Base-by-base conservation (phyloP, 2,888 invertebrate genomes). In the Drosophila hamatofila region DNA sequence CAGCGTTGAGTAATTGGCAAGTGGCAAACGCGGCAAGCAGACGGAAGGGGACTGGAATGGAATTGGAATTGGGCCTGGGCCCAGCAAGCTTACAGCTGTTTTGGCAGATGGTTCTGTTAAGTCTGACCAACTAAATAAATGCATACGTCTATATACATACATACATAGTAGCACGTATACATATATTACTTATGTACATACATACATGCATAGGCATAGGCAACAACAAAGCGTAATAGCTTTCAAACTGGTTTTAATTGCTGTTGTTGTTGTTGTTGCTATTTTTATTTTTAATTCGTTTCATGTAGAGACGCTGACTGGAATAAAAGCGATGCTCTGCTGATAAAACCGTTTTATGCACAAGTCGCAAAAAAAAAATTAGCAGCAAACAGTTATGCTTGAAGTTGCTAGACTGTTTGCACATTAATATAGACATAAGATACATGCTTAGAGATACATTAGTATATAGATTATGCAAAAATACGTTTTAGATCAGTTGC, bases 1-100 rank as follows among this genome's bases (percentile, higher is more conserved):
- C 73, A 68, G 62, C 65, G 59, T 67, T 83, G 78, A 81, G 78
- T 83, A 80, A 77, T 80, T 80, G 78, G 41, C 68, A 80, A 69
- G 56, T 72, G 59, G 49, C 18, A 27, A 35, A 6, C 16, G 46
- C 16, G 46, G 48, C 27, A 27, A 11, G 46, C 44, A 3, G 33
- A 27, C 11, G 21, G 21, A 11, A 23, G 41, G 42, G 30, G 7
- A n/a, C 30, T 30, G 11, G 44, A 46, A 42, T 57, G 41, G 25
- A 73, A 74, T 37, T 46, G 46, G 25, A 72, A 73, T 39, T 59
- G 18, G 48, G 37, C 72, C 58, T 73, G 68, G 57, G 49, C 35
- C 46, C 59, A 75, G 11, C 37, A 42, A 55, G 27, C 42, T 46
- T 55, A 68, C 58, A 75, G 57, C 42, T 61, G 60, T 64, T 75